Percentiles rank a stretch among this genome's conserved stretches.
phyloP scores from a whole-genome alignment of 2,113 vertebrate species.

The Electrona antarctica region DNA sequence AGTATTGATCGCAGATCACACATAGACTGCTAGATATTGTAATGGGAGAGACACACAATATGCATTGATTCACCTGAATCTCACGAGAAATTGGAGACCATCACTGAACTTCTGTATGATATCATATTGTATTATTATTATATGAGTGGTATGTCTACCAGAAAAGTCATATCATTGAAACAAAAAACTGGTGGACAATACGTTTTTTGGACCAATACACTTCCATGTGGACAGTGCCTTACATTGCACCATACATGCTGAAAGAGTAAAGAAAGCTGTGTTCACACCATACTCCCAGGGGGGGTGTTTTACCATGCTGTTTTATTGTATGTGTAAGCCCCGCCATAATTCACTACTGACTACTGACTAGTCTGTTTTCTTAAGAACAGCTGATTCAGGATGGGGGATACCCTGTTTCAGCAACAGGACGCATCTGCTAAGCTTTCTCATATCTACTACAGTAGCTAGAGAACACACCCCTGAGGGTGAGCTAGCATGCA shows the following conservation, averaged over 20 bases:
- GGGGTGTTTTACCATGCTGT: neutral
- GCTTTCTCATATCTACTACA: slow-evolving; percentile 1
- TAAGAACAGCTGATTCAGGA: slow-evolving; percentile 14
- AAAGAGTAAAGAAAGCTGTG: too few species aligned
- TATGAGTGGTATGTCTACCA: neutral
- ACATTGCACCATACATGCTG: neutral
- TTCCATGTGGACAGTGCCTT: neutral
- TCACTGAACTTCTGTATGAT: slow-evolving; percentile 10
- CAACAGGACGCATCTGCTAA: slow-evolving; percentile 44
- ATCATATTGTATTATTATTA: neutral
- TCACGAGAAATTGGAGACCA: slow-evolving; percentile 39
- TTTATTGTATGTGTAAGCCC: neutral
- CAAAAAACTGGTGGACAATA: neutral
- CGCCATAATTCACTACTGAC: neutral
- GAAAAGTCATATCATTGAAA: neutral
- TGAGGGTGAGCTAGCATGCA: slow-evolving; percentile 13
- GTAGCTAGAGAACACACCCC: slow-evolving; percentile 24
- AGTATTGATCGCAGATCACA: slow-evolving; percentile 36
- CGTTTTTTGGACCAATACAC: too few species aligned
- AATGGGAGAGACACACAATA: slow-evolving; percentile 32
- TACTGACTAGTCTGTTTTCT: neutral
- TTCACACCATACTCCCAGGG: neutral
- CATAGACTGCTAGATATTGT: slow-evolving; percentile 7
- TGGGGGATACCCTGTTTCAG: slow-evolving; percentile 25
- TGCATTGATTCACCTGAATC: slow-evolving; percentile 13